A percentile compares a stretch with the other conserved stretches of the same genome.
These are phyloP conservation scores for Dromococcyx pavoninus DNA, from an alignment of 2,797 vertebrate genomes.

Conservation along the genomic window DNA sequence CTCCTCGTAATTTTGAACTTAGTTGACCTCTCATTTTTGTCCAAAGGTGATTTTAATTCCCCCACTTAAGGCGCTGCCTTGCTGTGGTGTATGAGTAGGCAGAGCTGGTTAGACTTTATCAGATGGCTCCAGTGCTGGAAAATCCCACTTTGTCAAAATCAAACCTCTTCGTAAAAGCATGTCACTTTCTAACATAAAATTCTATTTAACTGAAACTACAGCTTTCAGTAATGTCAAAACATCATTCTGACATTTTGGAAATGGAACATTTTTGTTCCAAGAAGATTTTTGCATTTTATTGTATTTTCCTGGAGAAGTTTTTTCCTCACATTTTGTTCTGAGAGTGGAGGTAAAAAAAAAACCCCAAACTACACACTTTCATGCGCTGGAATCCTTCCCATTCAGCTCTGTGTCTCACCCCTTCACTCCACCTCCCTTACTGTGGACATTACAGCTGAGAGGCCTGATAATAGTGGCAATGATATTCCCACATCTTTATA, in stretches of 20 bases:
- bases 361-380: not conserved
- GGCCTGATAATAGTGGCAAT: not conserved
- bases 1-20: not conserved
- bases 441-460: not conserved
- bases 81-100: not conserved
- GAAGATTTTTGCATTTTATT: conserved; percentile 42
- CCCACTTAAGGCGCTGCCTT: not conserved
- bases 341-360: not conserved
- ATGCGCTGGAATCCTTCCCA: not conserved
- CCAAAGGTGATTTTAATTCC: not conserved
- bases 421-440: not conserved
- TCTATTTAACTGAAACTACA: conserved; percentile 50
- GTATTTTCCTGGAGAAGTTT: conserved; percentile 6
- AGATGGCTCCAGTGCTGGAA: conserved; percentile 37
- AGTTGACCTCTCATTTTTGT: not conserved
- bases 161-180: conserved; percentile 36
- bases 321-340: conserved; percentile 5
- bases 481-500: not conserved
- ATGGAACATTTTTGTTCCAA: conserved; percentile 36
- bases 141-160: conserved; percentile 45
- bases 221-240: conserved; percentile 53
- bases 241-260: conserved; percentile 46
- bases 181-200: conserved; percentile 34
- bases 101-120: not conserved
- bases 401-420: not conserved